These are phyloP conservation scores for Pantherophis alleghaniensis DNA, from an alignment of 2,797 vertebrate species.

Conservation along the genomic window DNA sequence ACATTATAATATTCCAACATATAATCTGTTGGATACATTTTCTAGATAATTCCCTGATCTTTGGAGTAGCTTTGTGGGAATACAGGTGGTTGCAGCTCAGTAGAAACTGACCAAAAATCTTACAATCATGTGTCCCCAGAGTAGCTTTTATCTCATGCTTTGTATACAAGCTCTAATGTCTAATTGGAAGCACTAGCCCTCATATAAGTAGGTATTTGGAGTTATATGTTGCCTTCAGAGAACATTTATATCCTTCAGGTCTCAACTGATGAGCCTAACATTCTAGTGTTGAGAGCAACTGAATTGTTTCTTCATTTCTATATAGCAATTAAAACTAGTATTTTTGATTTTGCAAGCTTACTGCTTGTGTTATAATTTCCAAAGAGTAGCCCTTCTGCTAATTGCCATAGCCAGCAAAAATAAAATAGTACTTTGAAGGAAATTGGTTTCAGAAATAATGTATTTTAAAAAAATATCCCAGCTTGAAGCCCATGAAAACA, in stretches of 20 bases:
- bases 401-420: background rate
- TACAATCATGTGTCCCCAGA: background rate
- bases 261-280: background rate
- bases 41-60: background rate
- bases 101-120: background rate
- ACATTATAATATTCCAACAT: background rate
- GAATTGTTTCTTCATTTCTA: background rate
- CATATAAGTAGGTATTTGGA: background rate
- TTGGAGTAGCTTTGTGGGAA: background rate
- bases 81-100: too few relatives aligned
- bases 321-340: background rate
- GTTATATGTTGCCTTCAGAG: background rate
- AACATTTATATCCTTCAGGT: slow-evolving; percentile 8
- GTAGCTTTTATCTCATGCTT: background rate
- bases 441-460: background rate
- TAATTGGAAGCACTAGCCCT: background rate
- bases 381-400: background rate
- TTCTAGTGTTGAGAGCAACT: background rate
- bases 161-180: background rate
- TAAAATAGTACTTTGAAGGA: background rate
- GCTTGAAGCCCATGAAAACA: background rate
- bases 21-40: background rate
- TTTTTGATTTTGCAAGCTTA: background rate
- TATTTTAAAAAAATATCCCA: background rate
- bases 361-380: background rate